A percentile compares a stretch with the other conserved stretches of the same genome.
Evolutionary conservation across 2,888 invertebrate genomes (phyloP).

Genomic region (Cistogaster globosa): DNA sequence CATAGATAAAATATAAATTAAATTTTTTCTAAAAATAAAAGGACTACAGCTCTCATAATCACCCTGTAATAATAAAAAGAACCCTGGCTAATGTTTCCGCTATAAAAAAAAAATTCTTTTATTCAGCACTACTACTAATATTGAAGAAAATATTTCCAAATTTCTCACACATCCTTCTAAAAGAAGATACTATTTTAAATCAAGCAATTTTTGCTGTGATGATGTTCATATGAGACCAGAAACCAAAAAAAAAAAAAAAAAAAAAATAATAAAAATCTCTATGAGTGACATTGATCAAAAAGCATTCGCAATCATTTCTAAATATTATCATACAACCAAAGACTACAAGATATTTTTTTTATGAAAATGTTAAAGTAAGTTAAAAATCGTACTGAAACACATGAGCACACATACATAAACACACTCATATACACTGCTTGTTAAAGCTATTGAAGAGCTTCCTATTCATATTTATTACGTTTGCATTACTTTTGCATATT

Average conservation of each 20-base stretch:
- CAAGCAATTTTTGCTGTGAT: constrained; percentile 16
- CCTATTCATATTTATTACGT: constrained; percentile 53
- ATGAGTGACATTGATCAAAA: constrained; percentile 67
- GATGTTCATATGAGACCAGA: constrained; percentile 29
- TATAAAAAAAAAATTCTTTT: too few relatives aligned
- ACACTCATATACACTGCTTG: background rate
- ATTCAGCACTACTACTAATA: too few relatives aligned
- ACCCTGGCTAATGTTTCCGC: too few relatives aligned
- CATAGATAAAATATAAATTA: too few relatives aligned
- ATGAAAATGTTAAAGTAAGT: constrained; percentile 1
- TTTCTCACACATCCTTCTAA: background rate
- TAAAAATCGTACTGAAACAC: too few relatives aligned
- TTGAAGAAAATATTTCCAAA: background rate
- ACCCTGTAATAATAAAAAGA: too few relatives aligned
- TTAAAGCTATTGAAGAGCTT: background rate
- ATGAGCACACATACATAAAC: background rate
- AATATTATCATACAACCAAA: constrained; percentile 46
- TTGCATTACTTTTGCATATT: constrained; percentile 64
- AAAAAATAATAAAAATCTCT: too few relatives aligned
- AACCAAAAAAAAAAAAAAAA: background rate
- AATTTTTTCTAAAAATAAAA: too few relatives aligned
- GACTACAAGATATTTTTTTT: constrained; percentile 21
- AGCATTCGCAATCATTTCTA: constrained; percentile 49
- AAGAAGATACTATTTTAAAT: background rate
- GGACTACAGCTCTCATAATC: too few relatives aligned